Evolutionary conservation across 2,888 invertebrate species (phyloP), one percentile per base, ranked within the genome.

Genomic region (Zygogramma bicolorata): DNA sequence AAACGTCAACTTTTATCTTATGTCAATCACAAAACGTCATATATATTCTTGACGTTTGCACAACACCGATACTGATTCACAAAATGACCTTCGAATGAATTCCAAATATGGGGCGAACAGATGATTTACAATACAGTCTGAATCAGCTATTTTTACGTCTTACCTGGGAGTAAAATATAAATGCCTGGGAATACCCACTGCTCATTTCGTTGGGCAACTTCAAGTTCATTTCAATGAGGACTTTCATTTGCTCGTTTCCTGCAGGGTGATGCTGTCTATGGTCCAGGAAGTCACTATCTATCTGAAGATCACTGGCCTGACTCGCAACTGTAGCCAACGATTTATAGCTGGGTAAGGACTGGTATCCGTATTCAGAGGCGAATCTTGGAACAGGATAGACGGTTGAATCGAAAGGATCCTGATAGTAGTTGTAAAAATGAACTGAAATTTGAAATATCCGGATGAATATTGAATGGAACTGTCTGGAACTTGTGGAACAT

Each of bases 361-460:
- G 98, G 78, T 95, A 94, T 0, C 99, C 99, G 84, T 97, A 99
- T 86, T 99, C 99, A 0, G 99, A 98, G 3, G 94, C 92, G 86
- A 99, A 98, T 80, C 99, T 90, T 0, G 97, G 92, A 13, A 90
- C 90, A 0, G 95, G 95, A 85, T 93, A 97, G 5, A 91, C 92
- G 70, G 89, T 90, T 61, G 92, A 89, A 81, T 94, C 88, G 97
- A 97, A 99, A 67, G 93, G 91, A 82, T 99, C 93, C 25, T 88
- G 87, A 0, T 92, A 66, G 82, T 98, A 97, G 81, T 96, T 94
- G 86, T 99, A 99, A 84, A 93, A 96, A 84, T 99, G 98, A 6
- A 94, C 93, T 93, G 57, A 42, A 73, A 69, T 25, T 13, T 63
- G 42, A 70, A 57, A 62, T 18, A 18, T 38, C 0, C 42, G 8